Evolutionary conservation across 2,113 vertebrate species (phyloP).

Genomic region (Atrichornis clamosus): DNA sequence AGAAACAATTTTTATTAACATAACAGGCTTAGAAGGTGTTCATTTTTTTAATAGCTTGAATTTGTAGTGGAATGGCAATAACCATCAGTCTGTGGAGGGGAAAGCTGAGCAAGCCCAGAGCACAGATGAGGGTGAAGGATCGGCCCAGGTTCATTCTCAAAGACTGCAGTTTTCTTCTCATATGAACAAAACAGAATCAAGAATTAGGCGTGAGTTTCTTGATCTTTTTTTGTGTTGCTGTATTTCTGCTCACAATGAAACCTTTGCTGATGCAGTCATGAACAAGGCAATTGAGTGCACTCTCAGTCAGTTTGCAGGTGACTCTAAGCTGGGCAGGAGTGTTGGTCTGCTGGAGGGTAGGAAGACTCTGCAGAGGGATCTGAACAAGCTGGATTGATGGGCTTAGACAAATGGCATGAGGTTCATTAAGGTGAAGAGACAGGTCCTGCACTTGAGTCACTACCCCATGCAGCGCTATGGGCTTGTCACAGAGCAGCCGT

Average conservation of each 20-base stretch:
- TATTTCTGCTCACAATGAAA: background rate
- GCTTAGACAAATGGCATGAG: too few relatives aligned
- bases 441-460: background rate
- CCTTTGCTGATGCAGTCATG: background rate
- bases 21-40: background rate
- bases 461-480: accelerated
- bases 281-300: accelerated
- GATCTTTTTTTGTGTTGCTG: background rate
- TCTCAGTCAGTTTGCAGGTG: background rate
- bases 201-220: background rate
- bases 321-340: background rate
- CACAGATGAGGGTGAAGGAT: background rate
- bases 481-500: accelerated
- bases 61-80: background rate
- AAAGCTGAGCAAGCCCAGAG: background rate
- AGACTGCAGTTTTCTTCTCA: background rate
- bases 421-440: background rate
- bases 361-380: background rate
- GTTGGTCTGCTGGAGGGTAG: background rate
- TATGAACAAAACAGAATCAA: background rate
- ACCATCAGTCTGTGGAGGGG: background rate
- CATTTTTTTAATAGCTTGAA: background rate
- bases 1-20: background rate
- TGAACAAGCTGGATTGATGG: background rate
- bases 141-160: background rate